A percentile compares a stretch with the other conserved stretches of the same genome.
Conservation (phyloP, 2,797 vertebrate genomes). For the Leptatherina wallacei region DNA sequence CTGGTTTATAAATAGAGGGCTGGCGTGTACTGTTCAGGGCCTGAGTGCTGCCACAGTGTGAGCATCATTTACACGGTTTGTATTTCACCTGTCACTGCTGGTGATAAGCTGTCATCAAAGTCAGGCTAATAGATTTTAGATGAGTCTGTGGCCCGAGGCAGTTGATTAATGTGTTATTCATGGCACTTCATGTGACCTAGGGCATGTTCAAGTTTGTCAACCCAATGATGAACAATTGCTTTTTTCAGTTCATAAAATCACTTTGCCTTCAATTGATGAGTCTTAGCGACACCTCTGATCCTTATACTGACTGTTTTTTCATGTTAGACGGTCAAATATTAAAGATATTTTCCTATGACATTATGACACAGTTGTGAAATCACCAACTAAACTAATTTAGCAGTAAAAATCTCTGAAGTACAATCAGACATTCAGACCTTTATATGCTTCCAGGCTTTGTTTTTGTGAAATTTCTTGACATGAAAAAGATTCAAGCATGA, state of each 20-base stretch:
- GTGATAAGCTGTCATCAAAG: conserved; percentile 64
- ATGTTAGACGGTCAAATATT: no score
- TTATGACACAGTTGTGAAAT: neutral
- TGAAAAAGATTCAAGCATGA: no score
- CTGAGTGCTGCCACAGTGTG: conserved; percentile 10
- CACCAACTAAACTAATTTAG: neutral
- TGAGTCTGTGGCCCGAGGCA: conserved; percentile 33
- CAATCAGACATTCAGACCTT: neutral
- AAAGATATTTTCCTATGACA: no score
- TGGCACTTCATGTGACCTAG: conserved; percentile 27
- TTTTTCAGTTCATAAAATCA: neutral
- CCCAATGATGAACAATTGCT: neutral
- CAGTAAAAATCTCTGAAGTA: neutral
- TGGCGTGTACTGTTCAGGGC: conserved; percentile 19
- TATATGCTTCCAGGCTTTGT: neutral
- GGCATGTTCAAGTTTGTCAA: conserved; percentile 20
- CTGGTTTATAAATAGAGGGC: conserved; percentile 67
- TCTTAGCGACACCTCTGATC: neutral
- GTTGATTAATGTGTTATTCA: conserved; percentile 51
- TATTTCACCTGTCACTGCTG: conserved; percentile 66
- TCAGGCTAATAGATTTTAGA: conserved; percentile 63
- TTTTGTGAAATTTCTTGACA: no score
- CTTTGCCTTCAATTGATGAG: neutral
- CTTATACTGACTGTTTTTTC: neutral
- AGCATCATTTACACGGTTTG: conserved; percentile 57